phyloP scores from a whole-genome alignment of 92 coral and sea anemone species.

The Actinernus sp. region DNA sequence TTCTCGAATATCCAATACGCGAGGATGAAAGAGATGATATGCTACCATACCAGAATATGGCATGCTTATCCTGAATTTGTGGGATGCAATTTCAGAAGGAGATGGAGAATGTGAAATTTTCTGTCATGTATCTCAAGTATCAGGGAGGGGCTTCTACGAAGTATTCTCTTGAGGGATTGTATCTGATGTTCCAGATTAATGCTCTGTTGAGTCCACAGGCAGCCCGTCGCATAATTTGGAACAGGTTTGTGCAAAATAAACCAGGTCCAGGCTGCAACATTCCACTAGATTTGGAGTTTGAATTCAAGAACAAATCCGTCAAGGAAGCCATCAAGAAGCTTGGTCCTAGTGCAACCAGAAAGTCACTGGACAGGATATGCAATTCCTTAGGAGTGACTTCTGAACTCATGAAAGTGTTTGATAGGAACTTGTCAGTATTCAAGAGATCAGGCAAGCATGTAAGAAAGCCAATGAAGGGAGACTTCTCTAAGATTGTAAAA shows the following conservation, averaged over 20 bases:
- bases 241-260: slow-evolving; percentile 18
- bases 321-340: slow-evolving; percentile 60
- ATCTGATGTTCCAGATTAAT: slow-evolving; percentile 38
- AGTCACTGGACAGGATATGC: slow-evolving; percentile 50
- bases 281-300: no score
- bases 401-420: slow-evolving; percentile 41
- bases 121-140: slow-evolving; percentile 49
- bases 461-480: slow-evolving; percentile 22
- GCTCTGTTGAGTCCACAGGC: slow-evolving; percentile 47
- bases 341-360: slow-evolving; percentile 56
- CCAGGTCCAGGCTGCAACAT: slow-evolving; percentile 27
- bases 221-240: slow-evolving; percentile 36
- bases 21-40: slow-evolving; percentile 47
- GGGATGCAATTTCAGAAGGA: slow-evolving; percentile 67
- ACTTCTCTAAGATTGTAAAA: slow-evolving; percentile 42
- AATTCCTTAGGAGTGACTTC: slow-evolving; percentile 18
- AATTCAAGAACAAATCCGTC: slow-evolving; percentile 40
- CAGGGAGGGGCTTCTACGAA: slow-evolving; percentile 14
- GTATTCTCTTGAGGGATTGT: slow-evolving; percentile 48
- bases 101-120: slow-evolving; percentile 66
- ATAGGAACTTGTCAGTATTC: slow-evolving; percentile 12
- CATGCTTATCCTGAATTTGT: slow-evolving; percentile 56
- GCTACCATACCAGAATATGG: slow-evolving; percentile 68
- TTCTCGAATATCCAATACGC: background rate
- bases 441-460: slow-evolving; percentile 59